These are phyloP conservation scores for Melitaea athalia DNA, from an alignment of 2,888 invertebrate species.

Conservation along the genomic window DNA sequence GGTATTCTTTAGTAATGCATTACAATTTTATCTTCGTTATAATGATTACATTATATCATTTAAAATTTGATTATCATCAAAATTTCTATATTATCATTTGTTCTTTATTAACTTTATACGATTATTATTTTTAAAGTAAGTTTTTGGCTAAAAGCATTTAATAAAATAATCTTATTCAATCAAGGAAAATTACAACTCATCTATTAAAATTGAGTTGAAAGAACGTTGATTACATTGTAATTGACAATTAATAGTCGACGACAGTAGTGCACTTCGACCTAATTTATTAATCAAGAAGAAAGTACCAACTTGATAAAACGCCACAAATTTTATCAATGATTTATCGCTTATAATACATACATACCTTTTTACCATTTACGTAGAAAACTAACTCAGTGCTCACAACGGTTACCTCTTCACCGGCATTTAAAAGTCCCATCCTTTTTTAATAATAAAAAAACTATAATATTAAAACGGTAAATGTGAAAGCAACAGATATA, in stretches of 20 bases:
- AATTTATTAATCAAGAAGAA: neutral
- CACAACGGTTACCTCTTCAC: conserved; percentile 59
- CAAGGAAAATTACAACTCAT: too few species aligned
- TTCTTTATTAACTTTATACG: too few species aligned
- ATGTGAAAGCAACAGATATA: neutral
- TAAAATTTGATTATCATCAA: too few species aligned
- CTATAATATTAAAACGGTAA: neutral
- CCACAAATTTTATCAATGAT: neutral
- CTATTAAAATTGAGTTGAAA: too few species aligned
- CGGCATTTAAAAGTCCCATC: conserved; percentile 67
- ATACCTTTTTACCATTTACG: conserved; percentile 78
- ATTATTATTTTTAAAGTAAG: too few species aligned
- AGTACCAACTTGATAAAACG: neutral
- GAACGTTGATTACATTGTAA: neutral
- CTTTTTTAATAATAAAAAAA: conserved; percentile 25
- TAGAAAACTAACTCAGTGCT: conserved; percentile 70
- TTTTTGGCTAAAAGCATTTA: too few species aligned
- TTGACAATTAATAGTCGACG: neutral
- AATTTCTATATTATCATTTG: too few species aligned
- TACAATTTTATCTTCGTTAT: too few species aligned
- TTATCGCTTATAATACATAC: conserved; percentile 48
- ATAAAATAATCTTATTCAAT: too few species aligned
- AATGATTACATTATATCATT: too few species aligned
- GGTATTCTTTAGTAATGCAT: too few species aligned
- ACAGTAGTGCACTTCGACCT: neutral